A percentile compares a stretch with the other conserved stretches of the same genome.
Conservation (phyloP, 2,888 invertebrate species). For the Acrocera orbiculus region DNA sequence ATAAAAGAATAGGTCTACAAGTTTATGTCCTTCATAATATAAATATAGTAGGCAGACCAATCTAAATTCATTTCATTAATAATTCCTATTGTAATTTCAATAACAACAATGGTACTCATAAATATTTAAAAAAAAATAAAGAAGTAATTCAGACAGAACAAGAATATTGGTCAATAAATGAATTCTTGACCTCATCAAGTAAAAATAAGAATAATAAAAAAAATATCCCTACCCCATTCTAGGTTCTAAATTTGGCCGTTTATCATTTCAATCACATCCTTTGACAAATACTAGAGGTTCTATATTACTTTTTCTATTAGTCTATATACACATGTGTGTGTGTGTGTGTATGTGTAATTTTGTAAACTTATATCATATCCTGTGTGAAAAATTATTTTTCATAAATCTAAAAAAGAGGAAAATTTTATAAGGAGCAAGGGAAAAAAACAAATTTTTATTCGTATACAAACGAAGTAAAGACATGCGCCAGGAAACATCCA, state of each 20-base stretch:
- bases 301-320: neutral
- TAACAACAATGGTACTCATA: slow-evolving; percentile 16
- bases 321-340: slow-evolving; percentile 1
- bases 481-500: slow-evolving; percentile 21
- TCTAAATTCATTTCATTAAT: slow-evolving; percentile 10
- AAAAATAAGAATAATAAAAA: no score
- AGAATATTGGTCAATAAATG: no score
- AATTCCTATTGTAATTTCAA: slow-evolving; percentile 12
- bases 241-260: no score
- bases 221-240: no score
- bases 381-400: slow-evolving; percentile 26
- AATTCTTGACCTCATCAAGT: no score
- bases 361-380: slow-evolving; percentile 13
- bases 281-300: no score
- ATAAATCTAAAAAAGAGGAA: slow-evolving; percentile 23
- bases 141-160: no score
- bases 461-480: slow-evolving; percentile 12
- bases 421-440: slow-evolving; percentile 5
- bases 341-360: neutral
- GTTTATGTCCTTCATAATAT: no score
- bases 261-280: no score
- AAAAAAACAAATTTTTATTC: neutral
- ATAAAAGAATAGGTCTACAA: no score
- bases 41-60: no score
- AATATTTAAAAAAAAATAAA: slow-evolving; percentile 29